Percentiles rank a stretch among this genome's conserved stretches.
Conservation (phyloP, 2,797 vertebrate species). For the Fistularia commersonii region DNA sequence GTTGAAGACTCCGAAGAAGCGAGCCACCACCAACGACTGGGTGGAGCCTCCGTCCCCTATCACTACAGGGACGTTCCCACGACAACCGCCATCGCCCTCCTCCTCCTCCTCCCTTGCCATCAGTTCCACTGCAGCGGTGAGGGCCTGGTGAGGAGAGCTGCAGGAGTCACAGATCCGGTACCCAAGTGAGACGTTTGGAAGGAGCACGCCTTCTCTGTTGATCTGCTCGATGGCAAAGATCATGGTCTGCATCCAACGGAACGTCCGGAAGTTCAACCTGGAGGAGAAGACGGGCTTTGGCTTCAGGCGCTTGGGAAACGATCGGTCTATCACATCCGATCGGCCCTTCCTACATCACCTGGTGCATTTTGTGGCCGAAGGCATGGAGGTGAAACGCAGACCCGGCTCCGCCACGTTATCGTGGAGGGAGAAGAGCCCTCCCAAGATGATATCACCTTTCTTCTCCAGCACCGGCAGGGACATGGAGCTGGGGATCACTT, state of each 20-base stretch:
- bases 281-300: neutral
- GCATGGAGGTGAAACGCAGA: constrained; percentile 60
- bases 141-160: constrained; percentile 71
- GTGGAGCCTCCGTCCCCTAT: constrained; percentile 81
- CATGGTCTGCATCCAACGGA: constrained; percentile 84
- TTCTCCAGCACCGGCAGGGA: constrained; percentile 62
- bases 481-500: constrained; percentile 41
- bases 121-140: constrained; percentile 70
- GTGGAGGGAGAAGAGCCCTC: constrained; percentile 80
- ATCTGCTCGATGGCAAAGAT: constrained; percentile 80
- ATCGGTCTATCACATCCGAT: neutral
- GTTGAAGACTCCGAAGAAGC: constrained; percentile 73
- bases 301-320: neutral
- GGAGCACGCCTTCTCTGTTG: constrained; percentile 66
- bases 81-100: constrained; percentile 40
- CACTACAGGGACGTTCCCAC: constrained; percentile 59
- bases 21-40: constrained; percentile 76
- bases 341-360: constrained; percentile 53
- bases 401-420: constrained; percentile 65
- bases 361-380: constrained; percentile 60
- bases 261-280: constrained; percentile 80
- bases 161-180: constrained; percentile 81
- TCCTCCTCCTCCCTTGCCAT: constrained; percentile 44
- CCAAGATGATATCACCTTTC: constrained; percentile 71
- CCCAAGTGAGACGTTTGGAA: constrained; percentile 75